These are phyloP conservation scores for Pachycephala philippinensis DNA, from an alignment of 2,113 vertebrate species.

Conservation along the genomic window DNA sequence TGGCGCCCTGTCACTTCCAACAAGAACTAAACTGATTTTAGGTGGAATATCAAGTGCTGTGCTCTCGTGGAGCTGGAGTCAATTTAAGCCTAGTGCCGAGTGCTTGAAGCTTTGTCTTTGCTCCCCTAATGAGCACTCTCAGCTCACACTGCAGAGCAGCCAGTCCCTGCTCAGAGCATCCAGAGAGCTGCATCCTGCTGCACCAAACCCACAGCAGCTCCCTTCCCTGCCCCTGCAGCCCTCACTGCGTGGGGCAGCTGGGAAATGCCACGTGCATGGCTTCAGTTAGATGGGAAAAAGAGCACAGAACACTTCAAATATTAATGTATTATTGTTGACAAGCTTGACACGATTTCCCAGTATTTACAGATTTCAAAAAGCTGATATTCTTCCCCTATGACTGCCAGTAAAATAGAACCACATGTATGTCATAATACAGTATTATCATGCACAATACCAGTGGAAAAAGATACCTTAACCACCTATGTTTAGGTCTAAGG, in stretches of 20 bases:
- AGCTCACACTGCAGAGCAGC: background rate
- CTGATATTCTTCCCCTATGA: background rate
- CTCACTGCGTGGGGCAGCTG: too few relatives aligned
- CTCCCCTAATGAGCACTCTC: background rate
- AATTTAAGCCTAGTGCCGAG: background rate
- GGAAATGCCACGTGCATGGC: rapidly evolving
- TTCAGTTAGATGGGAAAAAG: background rate
- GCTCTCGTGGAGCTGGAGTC: background rate
- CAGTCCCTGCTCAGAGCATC: background rate
- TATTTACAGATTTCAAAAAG: background rate
- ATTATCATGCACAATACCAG: background rate
- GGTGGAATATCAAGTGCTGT: rapidly evolving
- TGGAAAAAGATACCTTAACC: background rate
- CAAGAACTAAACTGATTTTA: background rate
- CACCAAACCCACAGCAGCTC: background rate
- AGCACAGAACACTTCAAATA: background rate
- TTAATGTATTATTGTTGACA: background rate
- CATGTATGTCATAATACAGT: rapidly evolving
- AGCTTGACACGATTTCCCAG: background rate
- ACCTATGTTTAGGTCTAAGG: background rate
- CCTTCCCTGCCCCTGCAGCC: too few relatives aligned
- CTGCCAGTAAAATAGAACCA: background rate
- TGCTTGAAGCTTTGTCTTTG: too few relatives aligned
- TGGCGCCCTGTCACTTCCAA: background rate
- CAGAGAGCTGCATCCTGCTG: background rate